These are phyloP conservation scores for Penaeus chinensis DNA, from an alignment of 1,140 invertebrate genomes.

Conservation along the genomic window DNA sequence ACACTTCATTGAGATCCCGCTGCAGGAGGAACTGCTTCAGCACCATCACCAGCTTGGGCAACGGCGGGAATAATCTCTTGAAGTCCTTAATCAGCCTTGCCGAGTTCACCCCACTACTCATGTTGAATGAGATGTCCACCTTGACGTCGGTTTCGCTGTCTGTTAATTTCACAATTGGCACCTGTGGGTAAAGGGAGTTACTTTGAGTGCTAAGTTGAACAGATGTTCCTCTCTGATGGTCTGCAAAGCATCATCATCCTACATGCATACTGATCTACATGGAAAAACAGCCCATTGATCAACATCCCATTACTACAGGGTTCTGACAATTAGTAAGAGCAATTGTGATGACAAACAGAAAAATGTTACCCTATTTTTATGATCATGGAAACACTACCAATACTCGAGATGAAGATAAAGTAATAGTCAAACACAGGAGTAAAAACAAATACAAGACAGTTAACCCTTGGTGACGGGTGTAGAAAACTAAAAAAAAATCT, in stretches of 20 bases:
- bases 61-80: conserved; percentile 82
- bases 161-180: conserved; percentile 97
- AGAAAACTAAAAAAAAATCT: too few relatives aligned
- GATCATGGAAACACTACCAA: too few relatives aligned
- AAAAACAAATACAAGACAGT: too few relatives aligned
- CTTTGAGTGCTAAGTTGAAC: background rate
- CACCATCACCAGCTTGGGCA: conserved; percentile 94
- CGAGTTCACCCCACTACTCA: conserved; percentile 94
- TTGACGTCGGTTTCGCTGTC: conserved; percentile 92
- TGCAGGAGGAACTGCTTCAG: conserved; percentile 97
- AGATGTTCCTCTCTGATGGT: too few relatives aligned
- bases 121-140: conserved; percentile 98
- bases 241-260: background rate
- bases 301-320: background rate
- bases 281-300: too few relatives aligned
- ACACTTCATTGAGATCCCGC: conserved; percentile 98
- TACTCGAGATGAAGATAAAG: too few relatives aligned
- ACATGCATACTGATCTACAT: background rate
- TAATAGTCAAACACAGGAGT: too few relatives aligned
- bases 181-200: conserved; percentile 68
- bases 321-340: background rate
- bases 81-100: conserved; percentile 93
- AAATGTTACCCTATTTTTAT: too few relatives aligned
- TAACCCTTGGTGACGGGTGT: too few relatives aligned
- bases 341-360: too few relatives aligned